Evolutionary conservation across 2,888 invertebrate species (phyloP).

Genomic region (Cerastis rubricosa): DNA sequence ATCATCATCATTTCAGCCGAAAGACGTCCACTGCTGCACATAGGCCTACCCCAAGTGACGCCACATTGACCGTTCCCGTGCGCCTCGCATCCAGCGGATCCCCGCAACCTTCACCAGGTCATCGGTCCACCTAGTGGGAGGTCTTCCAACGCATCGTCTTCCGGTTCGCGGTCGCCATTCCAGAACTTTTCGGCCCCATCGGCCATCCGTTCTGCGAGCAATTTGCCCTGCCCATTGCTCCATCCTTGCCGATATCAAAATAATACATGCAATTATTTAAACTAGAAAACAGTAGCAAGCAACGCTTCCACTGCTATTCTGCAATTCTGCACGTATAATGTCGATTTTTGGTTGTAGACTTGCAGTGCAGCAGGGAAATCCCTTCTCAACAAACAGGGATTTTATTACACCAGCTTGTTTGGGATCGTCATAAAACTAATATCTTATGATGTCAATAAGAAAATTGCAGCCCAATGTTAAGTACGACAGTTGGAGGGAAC

Average conservation of each 20-base stretch:
- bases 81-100: no score
- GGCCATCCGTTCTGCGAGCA: no score
- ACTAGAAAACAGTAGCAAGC: background rate
- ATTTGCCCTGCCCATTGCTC: no score
- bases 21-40: no score
- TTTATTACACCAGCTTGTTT: background rate
- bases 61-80: no score
- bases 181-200: no score
- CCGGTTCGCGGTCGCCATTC: no score
- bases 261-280: background rate
- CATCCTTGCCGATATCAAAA: background rate
- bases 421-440: background rate
- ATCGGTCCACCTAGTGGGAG: no score
- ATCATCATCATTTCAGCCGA: no score
- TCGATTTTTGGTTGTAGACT: background rate
- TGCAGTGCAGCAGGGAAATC: constrained; percentile 1
- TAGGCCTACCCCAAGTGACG: no score
- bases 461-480: constrained; percentile 43
- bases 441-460: constrained; percentile 27
- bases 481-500: constrained; percentile 27
- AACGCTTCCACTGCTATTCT: background rate
- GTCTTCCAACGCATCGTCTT: no score
- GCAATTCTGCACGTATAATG: background rate
- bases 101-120: no score
- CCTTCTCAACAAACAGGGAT: background rate